These are phyloP conservation scores for Gonocerus acuteangulatus DNA, from an alignment of 2,888 invertebrate genomes.

Conservation along the genomic window DNA sequence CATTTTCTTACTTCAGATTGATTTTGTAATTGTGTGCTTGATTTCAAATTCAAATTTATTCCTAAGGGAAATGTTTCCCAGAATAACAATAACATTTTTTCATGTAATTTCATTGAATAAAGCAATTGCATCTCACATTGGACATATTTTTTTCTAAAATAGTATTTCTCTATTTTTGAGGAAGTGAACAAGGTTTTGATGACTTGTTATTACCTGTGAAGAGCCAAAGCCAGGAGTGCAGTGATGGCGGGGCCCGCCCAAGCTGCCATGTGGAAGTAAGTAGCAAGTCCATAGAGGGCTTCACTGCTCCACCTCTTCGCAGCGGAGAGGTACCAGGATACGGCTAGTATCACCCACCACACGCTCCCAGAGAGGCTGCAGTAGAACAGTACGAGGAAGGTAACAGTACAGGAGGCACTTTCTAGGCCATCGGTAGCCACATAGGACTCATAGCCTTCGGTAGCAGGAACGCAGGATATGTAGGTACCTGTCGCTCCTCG, in stretches of 20 bases:
- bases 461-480: conserved; percentile 44
- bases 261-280: conserved; percentile 75
- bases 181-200: too few relatives aligned
- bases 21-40: too few relatives aligned
- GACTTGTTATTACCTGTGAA: conserved; percentile 51
- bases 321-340: conserved; percentile 84
- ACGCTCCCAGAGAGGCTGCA: conserved; percentile 70
- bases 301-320: conserved; percentile 91
- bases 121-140: too few relatives aligned
- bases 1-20: too few relatives aligned
- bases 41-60: too few relatives aligned
- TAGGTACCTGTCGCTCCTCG: conserved; percentile 54
- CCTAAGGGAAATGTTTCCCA: too few relatives aligned
- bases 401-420: conserved; percentile 59
- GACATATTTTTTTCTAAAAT: too few relatives aligned
- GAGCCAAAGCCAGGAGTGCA: conserved; percentile 71
- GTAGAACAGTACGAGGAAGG: conserved; percentile 68
- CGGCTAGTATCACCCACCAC: conserved; percentile 82
- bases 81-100: too few relatives aligned
- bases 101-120: too few relatives aligned
- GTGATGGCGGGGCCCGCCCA: conserved; percentile 84
- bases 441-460: conserved; percentile 44
- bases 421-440: conserved; percentile 49
- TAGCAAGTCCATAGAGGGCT: conserved; percentile 76
- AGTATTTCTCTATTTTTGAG: too few relatives aligned